These are phyloP conservation scores for Scaeva pyrastri DNA, from an alignment of 2,888 invertebrate species.

Conservation along the genomic window DNA sequence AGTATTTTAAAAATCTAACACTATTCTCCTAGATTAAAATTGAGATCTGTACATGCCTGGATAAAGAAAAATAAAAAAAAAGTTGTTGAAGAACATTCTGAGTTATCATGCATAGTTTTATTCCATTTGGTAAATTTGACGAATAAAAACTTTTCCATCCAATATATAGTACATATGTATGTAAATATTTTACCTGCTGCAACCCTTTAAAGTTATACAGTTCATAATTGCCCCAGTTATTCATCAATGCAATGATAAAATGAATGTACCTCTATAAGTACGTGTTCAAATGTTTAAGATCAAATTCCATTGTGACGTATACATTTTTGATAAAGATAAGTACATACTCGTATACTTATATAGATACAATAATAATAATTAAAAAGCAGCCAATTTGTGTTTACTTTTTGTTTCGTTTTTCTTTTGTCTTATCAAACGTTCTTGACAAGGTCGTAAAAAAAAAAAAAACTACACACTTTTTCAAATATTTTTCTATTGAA, in stretches of 20 bases:
- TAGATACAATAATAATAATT: background rate
- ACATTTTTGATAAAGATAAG: background rate
- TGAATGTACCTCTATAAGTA: background rate
- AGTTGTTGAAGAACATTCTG: too few relatives aligned
- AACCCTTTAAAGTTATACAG: too few relatives aligned
- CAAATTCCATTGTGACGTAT: constrained; percentile 2
- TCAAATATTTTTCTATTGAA: constrained; percentile 41
- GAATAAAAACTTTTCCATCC: too few relatives aligned
- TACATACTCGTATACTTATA: background rate
- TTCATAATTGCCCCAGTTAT: background rate
- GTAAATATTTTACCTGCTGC: too few relatives aligned
- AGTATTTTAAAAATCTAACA: too few relatives aligned
- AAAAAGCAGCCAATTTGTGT: background rate
- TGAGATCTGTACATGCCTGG: too few relatives aligned
- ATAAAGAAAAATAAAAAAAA: too few relatives aligned
- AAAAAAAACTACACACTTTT: too few relatives aligned
- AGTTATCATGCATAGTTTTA: too few relatives aligned
- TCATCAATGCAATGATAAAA: background rate
- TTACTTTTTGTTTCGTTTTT: constrained; percentile 1
- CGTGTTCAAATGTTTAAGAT: background rate
- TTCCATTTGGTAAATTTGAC: too few relatives aligned
- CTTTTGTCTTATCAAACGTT: constrained; percentile 60
- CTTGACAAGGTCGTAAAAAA: constrained; percentile 64
- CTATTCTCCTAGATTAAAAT: too few relatives aligned
- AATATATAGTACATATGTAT: too few relatives aligned